Evolutionary conservation across 2,797 vertebrate species (phyloP).

Genomic region (Australoheros facetus): DNA sequence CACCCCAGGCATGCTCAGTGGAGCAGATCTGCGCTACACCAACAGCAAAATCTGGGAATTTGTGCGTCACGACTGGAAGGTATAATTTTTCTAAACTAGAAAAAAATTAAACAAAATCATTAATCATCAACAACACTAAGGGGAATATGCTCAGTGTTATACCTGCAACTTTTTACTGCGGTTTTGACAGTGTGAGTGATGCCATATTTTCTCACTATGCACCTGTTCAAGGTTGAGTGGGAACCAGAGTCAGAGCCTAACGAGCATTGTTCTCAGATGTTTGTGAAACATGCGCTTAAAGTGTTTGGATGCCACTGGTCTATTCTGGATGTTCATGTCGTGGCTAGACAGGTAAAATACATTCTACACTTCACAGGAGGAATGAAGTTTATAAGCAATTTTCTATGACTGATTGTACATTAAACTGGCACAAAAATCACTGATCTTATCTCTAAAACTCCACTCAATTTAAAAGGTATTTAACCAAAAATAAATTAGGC

Average conservation of each 20-base stretch:
- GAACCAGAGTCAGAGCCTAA: conserved; percentile 78
- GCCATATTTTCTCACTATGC: background rate
- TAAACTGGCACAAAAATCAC: background rate
- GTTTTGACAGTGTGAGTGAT: background rate
- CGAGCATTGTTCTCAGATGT: conserved; percentile 84
- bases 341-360: conserved; percentile 79
- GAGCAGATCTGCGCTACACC: conserved; percentile 83
- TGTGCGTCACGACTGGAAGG: conserved; percentile 86
- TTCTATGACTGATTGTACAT: background rate
- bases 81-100: conserved; percentile 24
- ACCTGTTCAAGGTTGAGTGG: conserved; percentile 80
- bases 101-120: background rate
- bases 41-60: conserved; percentile 83
- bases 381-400: background rate
- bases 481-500: background rate
- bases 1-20: conserved; percentile 77
- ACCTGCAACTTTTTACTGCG: background rate
- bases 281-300: conserved; percentile 77
- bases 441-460: background rate
- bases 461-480: background rate
- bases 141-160: background rate
- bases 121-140: background rate
- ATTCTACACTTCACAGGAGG: no score
- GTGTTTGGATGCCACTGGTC: conserved; percentile 79
- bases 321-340: conserved; percentile 80